A percentile compares a stretch with the other conserved stretches of the same genome.
These are phyloP conservation scores for Coendou prehensilis DNA, from an alignment of 2,797 vertebrate species.

Conservation along the genomic window DNA sequence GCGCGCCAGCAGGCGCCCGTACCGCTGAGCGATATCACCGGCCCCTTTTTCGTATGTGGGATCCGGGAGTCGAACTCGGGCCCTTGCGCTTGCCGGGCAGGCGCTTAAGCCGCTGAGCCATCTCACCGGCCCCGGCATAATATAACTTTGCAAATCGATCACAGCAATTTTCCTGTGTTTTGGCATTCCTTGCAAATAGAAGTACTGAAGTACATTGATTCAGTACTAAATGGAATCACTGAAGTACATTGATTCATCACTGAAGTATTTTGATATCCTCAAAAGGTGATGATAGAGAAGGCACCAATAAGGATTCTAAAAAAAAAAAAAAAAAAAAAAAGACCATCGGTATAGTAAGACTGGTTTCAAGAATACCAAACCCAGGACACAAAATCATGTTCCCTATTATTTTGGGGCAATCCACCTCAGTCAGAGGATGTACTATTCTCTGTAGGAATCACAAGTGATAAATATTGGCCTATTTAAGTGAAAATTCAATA, in stretches of 20 bases:
- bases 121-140: too few species aligned
- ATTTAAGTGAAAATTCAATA: conserved; percentile 53
- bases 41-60: too few species aligned
- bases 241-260: background rate
- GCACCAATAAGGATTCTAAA: background rate
- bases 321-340: background rate
- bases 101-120: too few species aligned
- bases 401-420: conserved; percentile 15
- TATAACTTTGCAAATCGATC: background rate
- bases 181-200: background rate
- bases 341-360: background rate
- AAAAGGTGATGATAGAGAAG: background rate
- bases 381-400: background rate
- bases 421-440: background rate
- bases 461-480: conserved; percentile 7
- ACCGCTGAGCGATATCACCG: too few species aligned
- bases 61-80: too few species aligned
- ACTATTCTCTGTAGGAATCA: background rate
- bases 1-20: too few species aligned
- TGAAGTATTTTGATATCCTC: background rate
- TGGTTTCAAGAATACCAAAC: conserved; percentile 39
- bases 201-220: background rate
- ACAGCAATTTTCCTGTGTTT: background rate
- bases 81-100: too few species aligned
- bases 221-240: too few species aligned